phyloP scores from a whole-genome alignment of 2,888 invertebrate species.

The Meloe dianella region DNA sequence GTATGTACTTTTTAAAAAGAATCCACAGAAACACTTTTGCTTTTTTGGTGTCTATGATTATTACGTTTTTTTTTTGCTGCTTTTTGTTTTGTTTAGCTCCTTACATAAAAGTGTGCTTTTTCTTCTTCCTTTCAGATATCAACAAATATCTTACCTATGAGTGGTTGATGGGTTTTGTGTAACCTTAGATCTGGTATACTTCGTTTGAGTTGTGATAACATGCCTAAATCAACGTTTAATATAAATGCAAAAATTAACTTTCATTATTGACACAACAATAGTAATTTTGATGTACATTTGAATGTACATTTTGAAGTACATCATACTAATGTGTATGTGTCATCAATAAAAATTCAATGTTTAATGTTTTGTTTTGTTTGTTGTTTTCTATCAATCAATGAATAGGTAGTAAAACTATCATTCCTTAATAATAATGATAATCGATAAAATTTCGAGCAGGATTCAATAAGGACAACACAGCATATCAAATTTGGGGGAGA shows the following conservation, averaged over 20 bases:
- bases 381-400: neutral
- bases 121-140: neutral
- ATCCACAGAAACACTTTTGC: no score
- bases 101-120: neutral
- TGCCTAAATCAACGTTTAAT: slow-evolving; percentile 71
- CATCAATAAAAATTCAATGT: slow-evolving; percentile 27
- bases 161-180: slow-evolving; percentile 76
- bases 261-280: slow-evolving; percentile 42
- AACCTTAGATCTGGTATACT: slow-evolving; percentile 86
- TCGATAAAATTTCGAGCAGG: neutral
- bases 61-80: no score
- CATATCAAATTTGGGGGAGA: neutral
- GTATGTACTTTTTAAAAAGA: no score
- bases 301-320: neutral
- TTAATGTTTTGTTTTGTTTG: neutral
- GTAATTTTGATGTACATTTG: neutral
- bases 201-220: slow-evolving; percentile 87
- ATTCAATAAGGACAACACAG: slow-evolving; percentile 3
- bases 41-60: no score
- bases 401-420: neutral
- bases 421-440: neutral
- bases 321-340: slow-evolving; percentile 21
- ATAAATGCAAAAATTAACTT: slow-evolving; percentile 46
- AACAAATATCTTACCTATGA: slow-evolving; percentile 67
- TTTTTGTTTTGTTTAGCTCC: no score